These are phyloP conservation scores for Campoletis sonorensis DNA, from an alignment of 1,140 invertebrate species.

Conservation along the genomic window DNA sequence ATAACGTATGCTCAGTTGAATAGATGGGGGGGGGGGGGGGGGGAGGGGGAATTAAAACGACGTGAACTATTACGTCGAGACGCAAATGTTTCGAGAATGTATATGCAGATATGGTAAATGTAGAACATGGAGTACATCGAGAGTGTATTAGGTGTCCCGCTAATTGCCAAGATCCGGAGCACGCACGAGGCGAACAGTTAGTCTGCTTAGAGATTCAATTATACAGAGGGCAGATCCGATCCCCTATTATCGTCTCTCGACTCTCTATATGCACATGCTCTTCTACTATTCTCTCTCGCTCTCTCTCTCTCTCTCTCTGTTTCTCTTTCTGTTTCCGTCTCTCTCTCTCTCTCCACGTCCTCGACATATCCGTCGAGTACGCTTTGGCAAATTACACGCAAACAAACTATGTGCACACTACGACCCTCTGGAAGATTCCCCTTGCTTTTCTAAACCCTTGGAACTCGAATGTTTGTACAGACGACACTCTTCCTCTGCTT, in stretches of 20 bases:
- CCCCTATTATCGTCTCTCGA: conserved; percentile 36
- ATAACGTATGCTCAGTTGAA: too few relatives aligned
- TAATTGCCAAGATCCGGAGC: conserved; percentile 39
- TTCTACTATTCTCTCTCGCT: not conserved
- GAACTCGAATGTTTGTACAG: too few relatives aligned
- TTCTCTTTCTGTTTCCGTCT: not conserved
- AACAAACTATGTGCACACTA: not conserved
- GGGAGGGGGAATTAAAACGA: too few relatives aligned
- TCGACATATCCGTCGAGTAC: not conserved
- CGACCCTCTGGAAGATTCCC: too few relatives aligned
- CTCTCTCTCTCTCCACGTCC: not conserved
- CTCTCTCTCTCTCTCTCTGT: not conserved
- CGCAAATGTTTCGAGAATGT: conserved; percentile 11
- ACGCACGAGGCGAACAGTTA: conserved; percentile 60
- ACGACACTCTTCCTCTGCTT: too few relatives aligned
- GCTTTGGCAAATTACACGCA: conserved; percentile 27
- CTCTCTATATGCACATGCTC: not conserved
- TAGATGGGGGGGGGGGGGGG: too few relatives aligned
- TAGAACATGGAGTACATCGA: not conserved
- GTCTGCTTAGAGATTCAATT: conserved; percentile 65
- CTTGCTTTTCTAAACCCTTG: too few relatives aligned
- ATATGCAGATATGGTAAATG: not conserved
- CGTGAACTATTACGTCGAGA: not conserved
- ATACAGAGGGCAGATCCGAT: conserved; percentile 44
- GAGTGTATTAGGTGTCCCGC: conserved; percentile 9